Evolutionary conservation across 2,888 invertebrate species (phyloP).

Genomic region (Andrena haemorrhoa): DNA sequence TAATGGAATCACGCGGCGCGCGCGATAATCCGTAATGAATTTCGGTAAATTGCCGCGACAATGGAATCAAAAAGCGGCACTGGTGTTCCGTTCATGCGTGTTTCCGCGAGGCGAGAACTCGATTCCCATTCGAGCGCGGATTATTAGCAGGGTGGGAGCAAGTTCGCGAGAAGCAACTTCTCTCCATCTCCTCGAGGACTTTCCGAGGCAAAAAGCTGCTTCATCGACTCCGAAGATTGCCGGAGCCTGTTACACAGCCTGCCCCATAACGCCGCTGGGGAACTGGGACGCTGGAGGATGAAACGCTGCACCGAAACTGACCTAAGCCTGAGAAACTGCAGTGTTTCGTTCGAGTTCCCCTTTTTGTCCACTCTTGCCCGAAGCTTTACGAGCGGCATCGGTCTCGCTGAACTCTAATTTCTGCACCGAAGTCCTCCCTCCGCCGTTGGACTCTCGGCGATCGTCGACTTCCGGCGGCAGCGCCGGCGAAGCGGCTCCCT

Average conservation of each 20-base stretch:
- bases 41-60: constrained; percentile 50
- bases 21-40: constrained; percentile 51
- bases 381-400: constrained; percentile 6
- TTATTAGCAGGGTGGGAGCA: too few relatives aligned
- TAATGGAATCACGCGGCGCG: constrained; percentile 39
- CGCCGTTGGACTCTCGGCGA: constrained; percentile 7
- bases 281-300: not conserved
- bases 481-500: not conserved
- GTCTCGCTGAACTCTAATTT: constrained; percentile 4
- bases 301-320: not conserved
- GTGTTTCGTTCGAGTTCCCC: not conserved
- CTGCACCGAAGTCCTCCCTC: not conserved
- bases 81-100: constrained; percentile 3
- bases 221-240: constrained; percentile 3
- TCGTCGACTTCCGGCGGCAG: constrained; percentile 4
- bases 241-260: not conserved
- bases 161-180: not conserved
- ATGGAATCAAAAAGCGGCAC: constrained; percentile 27
- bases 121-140: not conserved
- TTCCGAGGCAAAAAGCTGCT: not conserved
- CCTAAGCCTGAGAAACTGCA: not conserved
- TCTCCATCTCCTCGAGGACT: not conserved
- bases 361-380: not conserved
- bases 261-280: not conserved
- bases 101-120: not conserved